Conservation (phyloP, 1,140 invertebrate genomes). For the Hylaeus volcanicus region DNA sequence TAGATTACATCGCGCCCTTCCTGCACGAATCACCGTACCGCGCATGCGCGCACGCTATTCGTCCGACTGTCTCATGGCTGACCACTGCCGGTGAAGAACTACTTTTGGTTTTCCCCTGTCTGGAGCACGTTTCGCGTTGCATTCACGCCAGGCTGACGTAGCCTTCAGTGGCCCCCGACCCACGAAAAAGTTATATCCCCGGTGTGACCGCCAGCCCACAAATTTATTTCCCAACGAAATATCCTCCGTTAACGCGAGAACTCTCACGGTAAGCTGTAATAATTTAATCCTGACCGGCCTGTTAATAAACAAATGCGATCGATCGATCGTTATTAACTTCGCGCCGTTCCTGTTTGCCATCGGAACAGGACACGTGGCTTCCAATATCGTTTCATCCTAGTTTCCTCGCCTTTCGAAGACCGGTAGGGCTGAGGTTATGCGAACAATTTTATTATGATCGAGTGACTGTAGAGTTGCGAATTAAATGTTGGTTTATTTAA, state of each 20-base stretch:
- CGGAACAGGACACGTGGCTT: not conserved
- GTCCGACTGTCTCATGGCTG: constrained; percentile 44
- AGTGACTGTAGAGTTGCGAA: too few relatives aligned
- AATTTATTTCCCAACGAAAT: constrained; percentile 29
- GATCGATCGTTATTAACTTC: constrained; percentile 19
- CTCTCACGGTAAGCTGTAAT: not conserved
- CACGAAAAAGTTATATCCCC: constrained; percentile 30
- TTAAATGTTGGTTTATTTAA: too few relatives aligned
- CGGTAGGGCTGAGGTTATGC: too few relatives aligned
- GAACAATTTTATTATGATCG: too few relatives aligned
- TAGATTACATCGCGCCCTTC: too few relatives aligned
- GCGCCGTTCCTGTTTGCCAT: not conserved
- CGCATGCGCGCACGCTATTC: constrained; percentile 54
- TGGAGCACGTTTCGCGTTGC: constrained; percentile 5
- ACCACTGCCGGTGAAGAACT: constrained; percentile 64
- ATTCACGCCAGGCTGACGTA: not conserved
- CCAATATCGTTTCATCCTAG: not conserved
- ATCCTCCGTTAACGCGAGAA: not conserved
- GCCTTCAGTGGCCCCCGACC: not conserved
- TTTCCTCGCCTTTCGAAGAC: not conserved
- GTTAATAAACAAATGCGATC: constrained; percentile 30
- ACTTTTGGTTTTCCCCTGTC: constrained; percentile 50
- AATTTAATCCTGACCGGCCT: not conserved
- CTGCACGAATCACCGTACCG: constrained; percentile 38
- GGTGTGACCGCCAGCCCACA: constrained; percentile 11